Base-by-base conservation (phyloP, 2,888 invertebrate species). In the Spodoptera picta region DNA sequence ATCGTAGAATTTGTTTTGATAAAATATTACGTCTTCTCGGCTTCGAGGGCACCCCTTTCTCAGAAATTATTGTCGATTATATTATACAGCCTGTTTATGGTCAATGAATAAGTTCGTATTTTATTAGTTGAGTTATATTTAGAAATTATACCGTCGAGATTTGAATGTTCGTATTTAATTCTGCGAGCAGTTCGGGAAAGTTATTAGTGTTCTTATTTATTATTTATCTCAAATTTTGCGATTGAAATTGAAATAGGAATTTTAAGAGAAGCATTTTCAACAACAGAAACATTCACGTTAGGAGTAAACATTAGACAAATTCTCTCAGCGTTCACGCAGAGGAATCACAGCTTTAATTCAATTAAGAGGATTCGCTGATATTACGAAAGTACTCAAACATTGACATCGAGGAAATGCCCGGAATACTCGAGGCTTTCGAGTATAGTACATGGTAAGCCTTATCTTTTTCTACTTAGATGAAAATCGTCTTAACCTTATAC, bases 1-100 rank as follows among this genome's bases (percentile, higher is more conserved):
- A 75, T 80, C 66, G 63, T 53, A 61, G 68, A 80, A 80, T 80
- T 79, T 77, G 73, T 79, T 79, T 77, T 71, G 68, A 77, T 80
- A 77, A 79, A 80, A 70, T 80, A 75, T 77, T 65, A 67, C 75
- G 61, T 61, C 71, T 73, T 75, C 63, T 70, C 58, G 58, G 74
- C 65, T 69, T 66, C 57, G 53, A 65, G 51, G 52, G 65, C 60
- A 70, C 60, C 62, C 71, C 71, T 65, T 79, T 67, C 47, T 60
- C 44, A 31, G 23, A 65, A 70, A 74, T 77, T 77, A 69, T 64
- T 67, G 58, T 55, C 59, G 47, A 73, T 73, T 78, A 68, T 73
- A 46, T 69, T 65, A 55, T 24, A 71, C 48, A 49, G 53, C 46
- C 52, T 60, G 54, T 55, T 71, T 67, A 65, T 63, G 56, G 72